A percentile compares a stretch with the other conserved stretches of the same genome.
Conservation (phyloP, 2,113 vertebrate species). For the Mobula hypostoma region DNA sequence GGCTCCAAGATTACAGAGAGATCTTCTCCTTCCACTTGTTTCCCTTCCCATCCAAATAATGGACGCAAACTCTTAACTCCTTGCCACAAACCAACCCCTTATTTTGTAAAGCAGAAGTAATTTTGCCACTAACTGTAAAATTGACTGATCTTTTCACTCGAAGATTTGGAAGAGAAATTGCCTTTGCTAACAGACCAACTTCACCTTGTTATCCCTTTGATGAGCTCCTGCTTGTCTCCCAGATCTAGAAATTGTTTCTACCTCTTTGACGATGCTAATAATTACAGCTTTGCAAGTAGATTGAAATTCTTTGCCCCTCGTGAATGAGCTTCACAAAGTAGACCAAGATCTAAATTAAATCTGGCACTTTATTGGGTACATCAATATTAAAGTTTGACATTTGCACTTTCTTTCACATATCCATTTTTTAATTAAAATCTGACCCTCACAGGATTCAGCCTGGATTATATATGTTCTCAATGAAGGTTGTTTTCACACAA, state of each 20-base stretch:
- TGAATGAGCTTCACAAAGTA: constrained; percentile 1
- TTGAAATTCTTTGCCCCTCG: constrained; percentile 16
- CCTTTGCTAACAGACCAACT: not conserved
- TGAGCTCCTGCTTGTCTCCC: not conserved
- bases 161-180: not conserved
- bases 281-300: constrained; percentile 33
- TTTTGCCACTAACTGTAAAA: not conserved
- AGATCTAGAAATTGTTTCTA: constrained; percentile 31
- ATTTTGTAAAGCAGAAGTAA: not conserved
- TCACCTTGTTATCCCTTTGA: constrained; percentile 16
- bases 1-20: not conserved
- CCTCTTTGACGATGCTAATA: constrained; percentile 19
- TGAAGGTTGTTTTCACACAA: not conserved
- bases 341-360: constrained; percentile 32
- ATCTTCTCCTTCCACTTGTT: not conserved
- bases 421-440: constrained; percentile 11
- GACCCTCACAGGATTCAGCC: not conserved
- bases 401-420: not conserved
- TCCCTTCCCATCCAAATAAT: not conserved
- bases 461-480: not conserved
- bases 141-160: not conserved
- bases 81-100: not conserved
- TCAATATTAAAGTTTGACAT: not conserved
- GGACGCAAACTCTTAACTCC: not conserved
- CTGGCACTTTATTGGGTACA: constrained; percentile 33